Evolutionary conservation across 2,113 vertebrate genomes (phyloP), one percentile per base, ranked within the genome.

Genomic region (Dromiciops gliroides): DNA sequence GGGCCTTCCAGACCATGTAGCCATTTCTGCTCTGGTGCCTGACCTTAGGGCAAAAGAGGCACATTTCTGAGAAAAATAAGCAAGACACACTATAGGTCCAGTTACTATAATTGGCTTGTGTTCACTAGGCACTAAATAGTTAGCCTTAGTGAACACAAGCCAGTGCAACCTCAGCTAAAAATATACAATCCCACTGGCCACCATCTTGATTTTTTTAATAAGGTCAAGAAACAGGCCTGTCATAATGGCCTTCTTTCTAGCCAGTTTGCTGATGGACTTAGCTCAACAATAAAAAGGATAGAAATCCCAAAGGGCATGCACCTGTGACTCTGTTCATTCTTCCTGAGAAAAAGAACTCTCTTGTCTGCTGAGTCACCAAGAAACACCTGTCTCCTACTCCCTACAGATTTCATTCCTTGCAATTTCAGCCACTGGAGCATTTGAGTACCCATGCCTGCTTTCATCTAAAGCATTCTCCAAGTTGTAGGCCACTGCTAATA

Each of bases 181-280:
- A 93, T 92, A 94, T 60, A 48, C 37, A 95, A 89, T 95, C 97
- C 95, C 96, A 95, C 90, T 96, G 93, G 89, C 95, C 37, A 23
- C 31, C 37, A 90, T 48, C 48, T 49, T 90, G n/a, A 51, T 94
- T 94, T 50, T 48, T 96, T 90, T 60, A 90, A 96, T 19, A 31
- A 95, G 93, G 89, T 93, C 91, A 96, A 97, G 50, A 97, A 97
- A 95, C 90, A 95, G 92, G 91, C n/a, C 94, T 31, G 90, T 19
- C 50, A 83, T 92, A 95, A 95, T 60, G 94, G 92, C 92, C 91
- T 95, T 96, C 91, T 96, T 97, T 96, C 93, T 95, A 92, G 9
- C 92, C 26, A 50, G 24, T 90, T 96, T 89, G 52, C 53, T 93
- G 51, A 94, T 95, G 90, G 90, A 96, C 90, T 89, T 67, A 50